Conservation (phyloP, 2,888 invertebrate genomes). For the Bombylius discolor region DNA sequence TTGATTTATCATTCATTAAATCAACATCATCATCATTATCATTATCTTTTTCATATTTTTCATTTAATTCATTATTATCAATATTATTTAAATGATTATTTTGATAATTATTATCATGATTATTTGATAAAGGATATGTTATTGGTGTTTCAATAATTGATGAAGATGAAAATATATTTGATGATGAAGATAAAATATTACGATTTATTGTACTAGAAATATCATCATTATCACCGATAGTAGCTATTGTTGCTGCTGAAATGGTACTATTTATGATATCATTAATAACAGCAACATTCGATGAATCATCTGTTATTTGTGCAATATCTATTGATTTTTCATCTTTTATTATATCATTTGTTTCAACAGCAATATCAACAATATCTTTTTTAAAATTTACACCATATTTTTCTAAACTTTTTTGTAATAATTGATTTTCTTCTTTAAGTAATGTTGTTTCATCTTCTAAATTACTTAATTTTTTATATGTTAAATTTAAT, state of each 20-base stretch:
- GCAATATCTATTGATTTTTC: no score
- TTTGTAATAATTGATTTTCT: slow-evolving; percentile 19
- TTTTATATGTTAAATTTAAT: slow-evolving; percentile 17
- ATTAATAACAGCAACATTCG: slow-evolving; percentile 1
- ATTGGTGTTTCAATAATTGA: neutral
- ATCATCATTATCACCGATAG: neutral
- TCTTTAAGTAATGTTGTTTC: slow-evolving; percentile 25
- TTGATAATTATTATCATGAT: neutral
- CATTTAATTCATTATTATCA: no score
- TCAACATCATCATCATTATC: slow-evolving; percentile 20
- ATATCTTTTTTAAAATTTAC: no score
- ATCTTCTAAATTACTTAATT: slow-evolving; percentile 26
- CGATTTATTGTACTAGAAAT: no score
- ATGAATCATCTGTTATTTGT: no score
- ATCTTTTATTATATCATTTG: no score
- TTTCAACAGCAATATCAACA: no score
- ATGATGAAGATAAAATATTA: neutral
- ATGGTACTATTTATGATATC: neutral
- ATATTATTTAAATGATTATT: neutral
- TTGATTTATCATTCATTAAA: slow-evolving; percentile 23
- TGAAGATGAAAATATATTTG: neutral
- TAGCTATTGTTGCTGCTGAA: neutral
- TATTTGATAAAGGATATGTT: neutral
- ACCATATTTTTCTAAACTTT: slow-evolving; percentile 9
- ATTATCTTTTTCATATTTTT: no score